Evolutionary conservation across 2,113 vertebrate genomes (phyloP).

Genomic region (Siniperca chuatsi): DNA sequence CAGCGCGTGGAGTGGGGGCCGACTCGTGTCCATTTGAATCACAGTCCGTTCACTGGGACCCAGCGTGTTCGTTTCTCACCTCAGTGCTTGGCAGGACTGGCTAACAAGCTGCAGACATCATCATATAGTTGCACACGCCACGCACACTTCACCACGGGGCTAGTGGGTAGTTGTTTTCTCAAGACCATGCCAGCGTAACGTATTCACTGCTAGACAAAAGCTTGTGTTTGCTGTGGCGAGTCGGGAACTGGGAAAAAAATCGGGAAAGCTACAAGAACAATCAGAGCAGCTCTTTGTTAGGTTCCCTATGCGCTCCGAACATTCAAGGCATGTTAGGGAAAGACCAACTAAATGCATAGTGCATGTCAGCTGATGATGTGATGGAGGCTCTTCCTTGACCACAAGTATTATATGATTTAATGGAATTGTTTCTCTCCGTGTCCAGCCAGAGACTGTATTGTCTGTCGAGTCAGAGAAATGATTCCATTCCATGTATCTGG

Average conservation of each 20-base stretch:
- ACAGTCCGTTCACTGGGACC: conserved; percentile 14
- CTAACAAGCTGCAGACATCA: conserved; percentile 60
- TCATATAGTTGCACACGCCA: conserved; percentile 56
- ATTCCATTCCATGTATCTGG: background rate
- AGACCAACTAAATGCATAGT: background rate
- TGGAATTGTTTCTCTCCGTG: background rate
- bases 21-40: conserved; percentile 59
- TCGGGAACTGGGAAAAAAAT: background rate
- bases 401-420: background rate
- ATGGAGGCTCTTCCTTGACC: background rate
- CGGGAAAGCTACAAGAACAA: conserved; percentile 5
- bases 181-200: conserved; percentile 33
- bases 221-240: conserved; percentile 24
- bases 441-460: background rate
- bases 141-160: conserved; percentile 47
- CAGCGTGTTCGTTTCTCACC: conserved; percentile 20
- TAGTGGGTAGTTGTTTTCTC: conserved; percentile 36
- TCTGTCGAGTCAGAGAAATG: background rate
- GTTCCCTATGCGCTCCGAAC: conserved; percentile 4
- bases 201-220: conserved; percentile 16
- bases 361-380: background rate
- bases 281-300: conserved; percentile 16
- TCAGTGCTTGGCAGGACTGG: conserved; percentile 3
- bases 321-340: background rate
- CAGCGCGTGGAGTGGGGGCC: conserved; percentile 20